Base-by-base conservation (phyloP, 2,113 vertebrate species). In the Tichodroma muraria region DNA sequence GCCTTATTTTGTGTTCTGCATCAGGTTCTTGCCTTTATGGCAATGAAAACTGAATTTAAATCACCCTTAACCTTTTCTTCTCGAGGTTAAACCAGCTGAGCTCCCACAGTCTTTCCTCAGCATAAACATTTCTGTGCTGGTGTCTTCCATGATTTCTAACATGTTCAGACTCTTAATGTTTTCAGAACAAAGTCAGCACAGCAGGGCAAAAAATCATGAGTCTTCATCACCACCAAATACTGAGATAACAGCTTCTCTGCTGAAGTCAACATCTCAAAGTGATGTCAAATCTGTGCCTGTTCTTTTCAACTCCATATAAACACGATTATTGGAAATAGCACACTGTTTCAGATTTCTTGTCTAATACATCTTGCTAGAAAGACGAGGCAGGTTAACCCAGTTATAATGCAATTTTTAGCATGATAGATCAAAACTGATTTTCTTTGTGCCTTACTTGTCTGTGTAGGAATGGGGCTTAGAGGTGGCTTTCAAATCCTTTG, bases 341-440 rank as follows among this genome's bases (percentile, higher is more conserved):
- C 7, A 52, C 1, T 2, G 6, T 60, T 89, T 57, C 20, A 38
- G 7, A 27, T 65, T 65, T 57, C 13, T 42, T 71, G 33, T 88
- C 13, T 47, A 44, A 59, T 33, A n/a, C 3, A 7, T 25, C 23
- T 17, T 77, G 35, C 7, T 44, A 40, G 11, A 15, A 73, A 54
- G 4, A 27, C 7, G 11, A 0, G 0, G 38, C 9, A 54, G 15
- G 4, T 27, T 57, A 37, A 6, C 1, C 6, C 6, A 35, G 13
- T 40, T n/a, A n/a, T 14, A 49, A 63, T 12, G 8, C 4, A 5
- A 63, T 35, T 49, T 68, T 79, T 38, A 28, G 50, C 28, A 5
- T 9, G 8, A 37, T 60, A 53, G 6, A 63, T 35, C 19, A 75
- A 63, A 79, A 17, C 5, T n/a, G 9, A 35, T 47, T 81, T 87